Percentiles rank a stretch among this genome's conserved stretches.
Conservation (phyloP, 37 sponge, comb jelly and placozoan genomes). For the Bolinopsis microptera region DNA sequence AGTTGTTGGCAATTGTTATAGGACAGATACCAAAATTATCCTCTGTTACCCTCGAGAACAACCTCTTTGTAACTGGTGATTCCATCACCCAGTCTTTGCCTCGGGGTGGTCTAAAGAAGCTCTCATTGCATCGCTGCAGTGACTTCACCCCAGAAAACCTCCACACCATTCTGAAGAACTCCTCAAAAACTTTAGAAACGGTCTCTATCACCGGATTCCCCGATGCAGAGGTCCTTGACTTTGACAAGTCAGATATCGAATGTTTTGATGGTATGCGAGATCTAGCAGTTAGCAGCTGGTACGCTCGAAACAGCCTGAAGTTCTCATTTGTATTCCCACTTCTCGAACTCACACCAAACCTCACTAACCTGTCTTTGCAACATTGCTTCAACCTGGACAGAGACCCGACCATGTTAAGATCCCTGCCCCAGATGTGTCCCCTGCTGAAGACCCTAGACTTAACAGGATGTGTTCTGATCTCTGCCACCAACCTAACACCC, state of each 20-base stretch:
- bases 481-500: background rate
- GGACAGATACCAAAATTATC: background rate
- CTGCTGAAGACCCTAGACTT: background rate
- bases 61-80: background rate
- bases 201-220: background rate
- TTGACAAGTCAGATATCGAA: background rate
- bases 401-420: background rate
- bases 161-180: slow-evolving; percentile 6
- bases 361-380: background rate
- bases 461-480: background rate
- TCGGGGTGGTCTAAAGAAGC: background rate
- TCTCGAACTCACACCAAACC: background rate
- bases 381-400: background rate
- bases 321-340: background rate
- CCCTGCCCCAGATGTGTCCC: background rate
- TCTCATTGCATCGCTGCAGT: background rate
- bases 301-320: background rate
- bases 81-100: background rate
- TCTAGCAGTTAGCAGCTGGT: background rate
- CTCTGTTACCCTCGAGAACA: background rate
- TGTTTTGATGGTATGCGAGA: background rate
- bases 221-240: background rate
- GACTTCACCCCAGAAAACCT: background rate
- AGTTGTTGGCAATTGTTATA: background rate
- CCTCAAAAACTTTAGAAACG: background rate